phyloP scores from a whole-genome alignment of 1,140 invertebrate species.

The Cydia fagiglandana region DNA sequence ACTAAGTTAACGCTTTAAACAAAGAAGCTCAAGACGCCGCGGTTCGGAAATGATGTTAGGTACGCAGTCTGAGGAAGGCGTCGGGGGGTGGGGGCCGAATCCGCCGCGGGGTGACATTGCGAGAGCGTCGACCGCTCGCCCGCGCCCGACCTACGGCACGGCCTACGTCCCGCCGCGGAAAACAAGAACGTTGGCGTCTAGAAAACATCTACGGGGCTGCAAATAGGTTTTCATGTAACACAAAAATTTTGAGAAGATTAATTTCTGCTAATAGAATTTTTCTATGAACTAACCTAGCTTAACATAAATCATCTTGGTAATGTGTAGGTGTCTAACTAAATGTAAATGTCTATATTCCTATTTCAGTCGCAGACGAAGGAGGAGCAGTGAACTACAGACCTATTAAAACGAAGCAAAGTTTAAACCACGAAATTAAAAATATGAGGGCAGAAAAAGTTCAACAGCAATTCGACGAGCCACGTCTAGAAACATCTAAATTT shows the following conservation, averaged over 20 bases:
- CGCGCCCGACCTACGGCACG: conserved; percentile 71
- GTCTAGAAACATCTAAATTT: neutral
- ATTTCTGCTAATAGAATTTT: neutral
- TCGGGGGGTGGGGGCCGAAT: conserved; percentile 45
- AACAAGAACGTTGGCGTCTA: conserved; percentile 36
- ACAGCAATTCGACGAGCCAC: neutral
- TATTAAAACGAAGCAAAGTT: neutral
- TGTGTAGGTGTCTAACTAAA: neutral
- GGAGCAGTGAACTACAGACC: neutral
- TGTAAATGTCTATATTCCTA: neutral
- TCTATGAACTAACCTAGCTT: neutral
- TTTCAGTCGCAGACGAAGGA: neutral
- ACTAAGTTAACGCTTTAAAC: neutral
- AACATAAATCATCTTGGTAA: neutral
- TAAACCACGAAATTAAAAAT: neutral
- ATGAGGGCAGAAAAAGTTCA: neutral
- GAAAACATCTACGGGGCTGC: conserved; percentile 7
- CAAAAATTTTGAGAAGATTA: neutral
- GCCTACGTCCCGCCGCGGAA: conserved; percentile 50
- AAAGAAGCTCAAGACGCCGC: conserved; percentile 37
- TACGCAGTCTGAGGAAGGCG: conserved; percentile 44
- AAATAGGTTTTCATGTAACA: conserved; percentile 4
- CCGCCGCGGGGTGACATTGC: conserved; percentile 71
- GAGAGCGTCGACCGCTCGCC: conserved; percentile 64
- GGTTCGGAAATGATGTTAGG: conserved; percentile 62